Base-by-base conservation (phyloP, 2,797 vertebrate species). In the Takifugu ocellatus region DNA sequence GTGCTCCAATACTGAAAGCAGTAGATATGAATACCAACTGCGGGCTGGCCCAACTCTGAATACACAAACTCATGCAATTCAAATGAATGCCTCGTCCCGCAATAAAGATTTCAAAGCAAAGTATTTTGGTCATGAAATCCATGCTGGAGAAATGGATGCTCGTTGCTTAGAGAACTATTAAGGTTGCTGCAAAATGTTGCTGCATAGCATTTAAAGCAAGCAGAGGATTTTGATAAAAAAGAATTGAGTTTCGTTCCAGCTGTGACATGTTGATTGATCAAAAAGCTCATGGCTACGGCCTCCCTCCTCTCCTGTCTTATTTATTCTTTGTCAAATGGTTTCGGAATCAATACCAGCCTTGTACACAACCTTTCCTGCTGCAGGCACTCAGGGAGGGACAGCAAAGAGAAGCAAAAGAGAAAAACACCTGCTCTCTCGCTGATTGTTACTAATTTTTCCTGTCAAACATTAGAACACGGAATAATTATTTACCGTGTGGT, bases 261-360 rank as follows among this genome's bases (percentile, higher is more conserved):
- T 94, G 92, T 96, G 94, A 95, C 95, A 97, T 90, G 91, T 94
- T 97, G 95, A 99, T 98, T 97, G 96, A 98, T 98, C 95, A 95
- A 92, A 93, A 94, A 93, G 93, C 92, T 94, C 87, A 91, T 96
- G 95, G 96, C 94, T 93, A 92, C 94, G 93, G 93, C 92, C 87
- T 95, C 90, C 91, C 90, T 91, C 87, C 90, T 93, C 91, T 92
- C 87, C 88, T 81, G 84, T 93, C 94, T 94, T 96, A 97, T 99
- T 96, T 94, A 96, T 96, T 94, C 94, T 89, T 91, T 91, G 92
- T 87, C 80, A 93, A 94, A 95, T 93, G 94, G 93, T 93, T 96
- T 94, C 91, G 89, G 90, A 95, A 98, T 99, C 97, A 94, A 98
- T 98, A 97, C 88, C 70, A 86, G 89, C 90, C 91, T 92, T 92